These are phyloP conservation scores for Dicranocentrus wangi DNA, from an alignment of 2,888 invertebrate species.

Conservation along the genomic window DNA sequence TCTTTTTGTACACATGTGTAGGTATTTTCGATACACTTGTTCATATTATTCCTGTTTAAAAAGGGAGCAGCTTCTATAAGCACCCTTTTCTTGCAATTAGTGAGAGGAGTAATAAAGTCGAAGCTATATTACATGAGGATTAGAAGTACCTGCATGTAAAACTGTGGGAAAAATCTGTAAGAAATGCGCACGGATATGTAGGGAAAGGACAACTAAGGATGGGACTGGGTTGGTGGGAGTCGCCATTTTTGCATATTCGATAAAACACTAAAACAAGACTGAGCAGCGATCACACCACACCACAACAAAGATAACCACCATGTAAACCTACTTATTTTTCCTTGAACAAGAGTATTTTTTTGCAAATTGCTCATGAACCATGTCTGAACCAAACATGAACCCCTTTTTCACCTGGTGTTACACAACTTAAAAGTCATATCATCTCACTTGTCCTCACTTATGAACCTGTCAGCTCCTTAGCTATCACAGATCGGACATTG, in stretches of 20 bases:
- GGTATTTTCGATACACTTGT: not conserved
- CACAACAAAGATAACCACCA: no score
- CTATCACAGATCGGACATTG: no score
- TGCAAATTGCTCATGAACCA: not conserved
- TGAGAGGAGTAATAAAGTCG: conserved; percentile 42
- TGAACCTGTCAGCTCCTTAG: no score
- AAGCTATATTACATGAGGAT: not conserved
- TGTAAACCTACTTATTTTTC: conserved; percentile 22
- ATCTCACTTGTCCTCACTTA: no score
- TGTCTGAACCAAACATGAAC: no score
- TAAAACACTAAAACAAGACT: not conserved
- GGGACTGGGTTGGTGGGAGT: no score
- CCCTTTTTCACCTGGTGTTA: no score
- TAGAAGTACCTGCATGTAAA: not conserved
- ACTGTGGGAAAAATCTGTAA: conserved; percentile 42
- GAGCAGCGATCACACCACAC: not conserved
- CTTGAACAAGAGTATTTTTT: conserved; percentile 14
- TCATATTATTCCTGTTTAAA: conserved; percentile 19
- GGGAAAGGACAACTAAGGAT: conserved; percentile 26
- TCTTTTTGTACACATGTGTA: conserved; percentile 11
- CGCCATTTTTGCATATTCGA: conserved; percentile 7
- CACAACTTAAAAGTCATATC: no score
- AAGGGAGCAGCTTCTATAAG: conserved; percentile 31
- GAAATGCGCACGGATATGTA: conserved; percentile 43
- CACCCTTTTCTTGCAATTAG: conserved; percentile 22